Evolutionary conservation across 2,113 vertebrate genomes (phyloP), one percentile per base, ranked within the genome.

Genomic region (Riparia riparia): DNA sequence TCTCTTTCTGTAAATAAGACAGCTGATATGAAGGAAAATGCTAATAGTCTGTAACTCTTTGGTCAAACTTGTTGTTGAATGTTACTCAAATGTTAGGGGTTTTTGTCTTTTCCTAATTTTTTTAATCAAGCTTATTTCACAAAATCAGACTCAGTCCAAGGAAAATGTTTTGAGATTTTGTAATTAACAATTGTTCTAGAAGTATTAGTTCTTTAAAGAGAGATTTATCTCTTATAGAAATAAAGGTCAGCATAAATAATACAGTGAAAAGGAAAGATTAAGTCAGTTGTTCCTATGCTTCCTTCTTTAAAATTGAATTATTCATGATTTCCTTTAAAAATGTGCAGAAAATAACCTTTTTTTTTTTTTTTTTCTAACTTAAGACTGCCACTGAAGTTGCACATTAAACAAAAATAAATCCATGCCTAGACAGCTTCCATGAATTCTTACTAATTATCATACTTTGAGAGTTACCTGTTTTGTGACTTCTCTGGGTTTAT

Each of bases 241-340:
- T 68, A 84, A 80, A 70, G 8, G 2, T 22, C 50, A 37, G 49
- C 61, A 86, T 73, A 85, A 95, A 91, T 77, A 96, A 83, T 81
- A 60, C n/a, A 60, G 41, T 89, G 81, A 86, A 95, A 82, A 88
- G 41, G 64, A 88, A 94, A 68, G 56, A 64, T 8, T 37, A 50
- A 91, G 39, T 77, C 44, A 71, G 77, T 94, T 96, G 63, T 71
- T 94, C 25, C 45, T 82, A 9, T 61, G 19, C 42, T 91, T 96
- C 47, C 34, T 76, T 93, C 50, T 37, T 70, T 83, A 83, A 91
- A 95, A 93, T 64, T 78, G 78, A 95, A 96, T 97, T 91, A 95
- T 95, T 95, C 87, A 96, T 96, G 70, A 65, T 90, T 93, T 94
- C 53, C n/a, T 86, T 92, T 74, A 68, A 76, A 94, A 95, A 92